These are phyloP conservation scores for Ochlodes sylvanus DNA, from an alignment of 2,888 invertebrate species.

Conservation along the genomic window DNA sequence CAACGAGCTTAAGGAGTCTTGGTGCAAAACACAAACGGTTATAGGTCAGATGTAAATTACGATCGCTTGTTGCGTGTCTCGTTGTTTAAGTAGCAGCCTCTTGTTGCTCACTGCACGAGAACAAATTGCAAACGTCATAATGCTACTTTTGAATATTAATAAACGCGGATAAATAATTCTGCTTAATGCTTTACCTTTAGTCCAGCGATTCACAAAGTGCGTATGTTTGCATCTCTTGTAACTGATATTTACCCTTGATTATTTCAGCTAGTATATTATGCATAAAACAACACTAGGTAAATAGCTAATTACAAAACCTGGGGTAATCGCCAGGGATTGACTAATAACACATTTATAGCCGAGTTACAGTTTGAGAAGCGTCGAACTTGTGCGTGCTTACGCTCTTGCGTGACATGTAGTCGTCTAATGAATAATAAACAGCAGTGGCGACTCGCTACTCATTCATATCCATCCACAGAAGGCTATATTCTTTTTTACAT, in stretches of 20 bases:
- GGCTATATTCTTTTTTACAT: constrained; percentile 73
- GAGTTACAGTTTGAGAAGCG: constrained; percentile 72
- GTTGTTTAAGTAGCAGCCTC: constrained; percentile 61
- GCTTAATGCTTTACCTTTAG: constrained; percentile 58
- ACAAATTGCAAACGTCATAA: constrained; percentile 76
- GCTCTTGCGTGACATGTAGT: constrained; percentile 78
- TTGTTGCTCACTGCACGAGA: constrained; percentile 64
- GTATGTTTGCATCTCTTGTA: not conserved
- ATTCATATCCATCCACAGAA: constrained; percentile 80
- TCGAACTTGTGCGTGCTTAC: constrained; percentile 74
- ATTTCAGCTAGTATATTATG: not conserved
- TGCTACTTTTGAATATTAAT: constrained; percentile 76
- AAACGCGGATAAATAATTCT: constrained; percentile 69
- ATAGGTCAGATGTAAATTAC: constrained; percentile 80
- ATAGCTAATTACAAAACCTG: constrained; percentile 6
- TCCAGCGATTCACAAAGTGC: constrained; percentile 60
- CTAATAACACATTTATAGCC: constrained; percentile 54
- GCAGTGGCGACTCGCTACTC: constrained; percentile 76
- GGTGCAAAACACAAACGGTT: constrained; percentile 64
- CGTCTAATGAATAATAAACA: constrained; percentile 84
- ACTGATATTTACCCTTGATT: not conserved
- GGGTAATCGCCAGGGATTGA: constrained; percentile 36
- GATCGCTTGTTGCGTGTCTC: constrained; percentile 74
- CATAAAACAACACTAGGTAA: not conserved
- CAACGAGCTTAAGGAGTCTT: constrained; percentile 42